Conservation (phyloP, 2,797 vertebrate species). For the Telmatherina bonti region DNA sequence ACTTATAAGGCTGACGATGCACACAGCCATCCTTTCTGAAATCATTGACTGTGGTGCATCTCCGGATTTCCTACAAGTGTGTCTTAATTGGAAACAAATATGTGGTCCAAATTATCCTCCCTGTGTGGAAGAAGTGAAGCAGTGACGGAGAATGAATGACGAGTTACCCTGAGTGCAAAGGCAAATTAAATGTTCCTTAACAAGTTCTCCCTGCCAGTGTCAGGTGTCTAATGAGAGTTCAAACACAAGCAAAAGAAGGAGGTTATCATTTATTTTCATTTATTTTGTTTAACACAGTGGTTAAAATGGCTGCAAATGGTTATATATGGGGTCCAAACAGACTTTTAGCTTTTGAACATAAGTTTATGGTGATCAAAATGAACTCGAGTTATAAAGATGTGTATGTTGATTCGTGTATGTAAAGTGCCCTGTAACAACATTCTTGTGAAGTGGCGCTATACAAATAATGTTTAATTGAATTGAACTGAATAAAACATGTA, state of each 20-base stretch:
- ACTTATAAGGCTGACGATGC: constrained; percentile 28
- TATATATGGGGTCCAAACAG: neutral
- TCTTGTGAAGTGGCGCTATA: too few relatives aligned
- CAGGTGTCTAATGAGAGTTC: constrained; percentile 23
- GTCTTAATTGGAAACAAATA: constrained; percentile 75
- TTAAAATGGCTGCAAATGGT: neutral
- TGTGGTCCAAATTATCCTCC: constrained; percentile 71
- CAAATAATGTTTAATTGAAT: too few relatives aligned
- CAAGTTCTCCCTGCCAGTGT: constrained; percentile 22
- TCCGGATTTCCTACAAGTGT: constrained; percentile 67
- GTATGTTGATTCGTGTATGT: too few relatives aligned
- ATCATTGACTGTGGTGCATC: constrained; percentile 60
- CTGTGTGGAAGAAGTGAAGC: constrained; percentile 46
- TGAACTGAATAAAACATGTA: too few relatives aligned
- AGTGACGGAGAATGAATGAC: constrained; percentile 34
- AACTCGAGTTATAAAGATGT: neutral
- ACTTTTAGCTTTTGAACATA: neutral
- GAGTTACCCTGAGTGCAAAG: constrained; percentile 27
- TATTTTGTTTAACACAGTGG: too few relatives aligned
- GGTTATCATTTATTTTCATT: neutral
- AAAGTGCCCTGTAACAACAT: too few relatives aligned
- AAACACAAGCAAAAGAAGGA: constrained; percentile 6
- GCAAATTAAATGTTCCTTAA: constrained; percentile 40
- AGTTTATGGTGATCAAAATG: neutral
- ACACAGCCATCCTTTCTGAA: constrained; percentile 36